phyloP scores from a whole-genome alignment of 2,888 invertebrate genomes.

The Polydrusus tereticollis region DNA sequence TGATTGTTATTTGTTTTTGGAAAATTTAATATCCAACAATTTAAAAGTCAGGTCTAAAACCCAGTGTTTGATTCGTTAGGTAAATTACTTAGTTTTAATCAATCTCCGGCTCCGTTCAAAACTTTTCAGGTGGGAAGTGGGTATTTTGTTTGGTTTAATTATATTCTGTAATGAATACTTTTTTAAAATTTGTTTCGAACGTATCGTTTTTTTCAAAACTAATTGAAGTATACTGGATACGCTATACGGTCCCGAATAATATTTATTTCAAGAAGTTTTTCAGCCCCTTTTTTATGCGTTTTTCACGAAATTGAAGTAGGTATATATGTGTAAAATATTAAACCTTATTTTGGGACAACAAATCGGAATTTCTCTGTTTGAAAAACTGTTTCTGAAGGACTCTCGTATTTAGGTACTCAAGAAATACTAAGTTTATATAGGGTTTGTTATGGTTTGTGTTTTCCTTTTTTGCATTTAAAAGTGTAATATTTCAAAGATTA shows the following conservation, averaged over 20 bases:
- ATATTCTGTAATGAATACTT: no score
- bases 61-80: no score
- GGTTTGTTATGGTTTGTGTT: no score
- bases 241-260: constrained; percentile 29
- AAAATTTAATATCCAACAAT: no score
- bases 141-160: no score
- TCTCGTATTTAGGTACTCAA: background rate
- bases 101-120: no score
- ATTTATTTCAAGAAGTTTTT: constrained; percentile 27
- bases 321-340: constrained; percentile 19
- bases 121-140: no score
- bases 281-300: constrained; percentile 5
- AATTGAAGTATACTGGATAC: constrained; percentile 16
- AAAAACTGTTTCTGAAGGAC: background rate
- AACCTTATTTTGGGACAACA: background rate
- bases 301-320: constrained; percentile 23
- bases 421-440: background rate
- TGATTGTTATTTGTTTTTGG: no score
- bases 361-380: constrained; percentile 3
- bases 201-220: constrained; percentile 5
- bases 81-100: no score
- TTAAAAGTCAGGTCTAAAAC: no score
- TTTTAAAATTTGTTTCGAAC: background rate
- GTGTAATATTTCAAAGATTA: no score
- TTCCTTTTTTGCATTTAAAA: background rate